Conservation (phyloP, 2,797 vertebrate genomes). For the Hoplostethus atlanticus region DNA sequence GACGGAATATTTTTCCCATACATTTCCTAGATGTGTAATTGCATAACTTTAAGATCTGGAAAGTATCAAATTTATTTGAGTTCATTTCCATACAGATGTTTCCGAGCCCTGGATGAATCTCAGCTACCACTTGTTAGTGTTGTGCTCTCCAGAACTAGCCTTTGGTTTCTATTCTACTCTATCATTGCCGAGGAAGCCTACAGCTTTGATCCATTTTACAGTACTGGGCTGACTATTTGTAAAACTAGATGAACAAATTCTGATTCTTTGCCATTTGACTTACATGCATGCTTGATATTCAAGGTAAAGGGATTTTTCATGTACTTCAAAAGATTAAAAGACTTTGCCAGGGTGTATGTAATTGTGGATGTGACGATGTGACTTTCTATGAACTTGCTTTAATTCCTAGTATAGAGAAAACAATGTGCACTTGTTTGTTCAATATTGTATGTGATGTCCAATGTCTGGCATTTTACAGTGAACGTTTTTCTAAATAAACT, state of each 20-base stretch:
- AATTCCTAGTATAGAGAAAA: slow-evolving; percentile 63
- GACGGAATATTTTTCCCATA: not conserved
- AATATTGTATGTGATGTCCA: slow-evolving; percentile 66
- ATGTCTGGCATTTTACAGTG: slow-evolving; percentile 73
- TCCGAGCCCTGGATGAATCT: not conserved
- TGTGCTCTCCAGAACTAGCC: slow-evolving; percentile 6
- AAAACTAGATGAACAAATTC: slow-evolving; percentile 31
- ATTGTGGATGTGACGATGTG: slow-evolving; percentile 53
- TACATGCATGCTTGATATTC: slow-evolving; percentile 77
- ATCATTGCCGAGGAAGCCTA: not conserved
- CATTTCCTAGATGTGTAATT: not conserved
- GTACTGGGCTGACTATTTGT: not conserved
- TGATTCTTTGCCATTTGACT: slow-evolving; percentile 55
- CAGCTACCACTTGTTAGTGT: slow-evolving; percentile 1
- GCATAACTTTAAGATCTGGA: not conserved
- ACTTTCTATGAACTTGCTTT: slow-evolving; percentile 68
- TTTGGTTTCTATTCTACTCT: not conserved
- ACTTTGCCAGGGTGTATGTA: slow-evolving; percentile 61
- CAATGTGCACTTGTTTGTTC: slow-evolving; percentile 62
- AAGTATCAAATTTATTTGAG: not conserved
- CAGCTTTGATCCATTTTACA: slow-evolving; percentile 26
- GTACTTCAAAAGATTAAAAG: slow-evolving; percentile 44
- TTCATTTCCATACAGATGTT: too few species aligned
- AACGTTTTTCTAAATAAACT: slow-evolving; percentile 79
- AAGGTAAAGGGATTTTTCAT: slow-evolving; percentile 39